A percentile compares a stretch with the other conserved stretches of the same genome.
Conservation (phyloP, 2,888 invertebrate species). For the Drosophila paucipuncta region DNA sequence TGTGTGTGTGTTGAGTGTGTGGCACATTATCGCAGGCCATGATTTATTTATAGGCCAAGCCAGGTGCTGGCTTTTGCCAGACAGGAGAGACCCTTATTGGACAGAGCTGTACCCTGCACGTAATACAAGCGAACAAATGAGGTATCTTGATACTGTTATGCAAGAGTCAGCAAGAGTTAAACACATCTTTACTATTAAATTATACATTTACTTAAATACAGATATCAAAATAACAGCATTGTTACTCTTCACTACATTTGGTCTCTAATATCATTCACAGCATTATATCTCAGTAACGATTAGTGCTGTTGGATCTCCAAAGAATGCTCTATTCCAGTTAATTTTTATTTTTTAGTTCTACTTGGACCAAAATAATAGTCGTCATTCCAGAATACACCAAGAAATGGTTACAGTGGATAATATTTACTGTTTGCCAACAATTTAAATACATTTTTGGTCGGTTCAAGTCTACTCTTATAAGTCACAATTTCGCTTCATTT, state of each 20-base stretch:
- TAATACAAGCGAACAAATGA: not conserved
- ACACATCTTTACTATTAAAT: not conserved
- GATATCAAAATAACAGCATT: too few relatives aligned
- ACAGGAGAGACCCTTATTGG: conserved; percentile 22
- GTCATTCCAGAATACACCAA: too few relatives aligned
- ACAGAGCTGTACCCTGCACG: not conserved
- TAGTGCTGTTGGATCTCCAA: not conserved
- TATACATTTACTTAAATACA: not conserved
- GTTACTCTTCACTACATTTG: too few relatives aligned
- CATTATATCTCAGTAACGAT: not conserved
- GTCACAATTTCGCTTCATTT: not conserved
- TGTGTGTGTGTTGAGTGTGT: conserved; percentile 13
- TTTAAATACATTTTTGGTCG: not conserved
- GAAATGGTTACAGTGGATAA: not conserved
- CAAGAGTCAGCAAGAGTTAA: not conserved
- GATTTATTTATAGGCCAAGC: conserved; percentile 73
- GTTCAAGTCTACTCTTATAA: too few relatives aligned
- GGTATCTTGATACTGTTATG: not conserved
- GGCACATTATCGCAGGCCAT: conserved; percentile 63
- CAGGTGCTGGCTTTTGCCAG: conserved; percentile 53
- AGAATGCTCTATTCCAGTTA: accelerated
- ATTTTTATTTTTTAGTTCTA: not conserved
- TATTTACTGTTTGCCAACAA: not conserved
- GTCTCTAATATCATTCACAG: accelerated
- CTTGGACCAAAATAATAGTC: not conserved